Base-by-base conservation (phyloP, 2,797 vertebrate species). In the Philypnodon macrostomus region DNA sequence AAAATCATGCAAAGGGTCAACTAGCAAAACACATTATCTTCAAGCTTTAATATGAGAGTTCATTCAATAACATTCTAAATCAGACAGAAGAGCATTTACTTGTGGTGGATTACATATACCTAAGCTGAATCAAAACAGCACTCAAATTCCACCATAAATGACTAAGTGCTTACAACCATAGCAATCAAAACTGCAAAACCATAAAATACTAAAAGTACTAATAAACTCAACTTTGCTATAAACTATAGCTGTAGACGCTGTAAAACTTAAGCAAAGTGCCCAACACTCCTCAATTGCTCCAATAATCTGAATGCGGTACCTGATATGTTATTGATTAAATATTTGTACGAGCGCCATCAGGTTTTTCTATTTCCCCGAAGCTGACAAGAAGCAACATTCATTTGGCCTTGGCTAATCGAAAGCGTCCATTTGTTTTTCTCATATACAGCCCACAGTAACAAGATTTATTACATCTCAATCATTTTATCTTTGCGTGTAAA, bases 401-500 rank as follows among this genome's bases (percentile, higher is more conserved):
- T 67, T 64, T 52, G 33, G 39, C 45, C 29, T 47, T 6, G 15
- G 59, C 18, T 64, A 61, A 69, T 79, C 60, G 59, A 56, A 58
- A 27, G 30, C 49, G 3, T 56, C 45, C 19, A 66, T 73, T 70
- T 67, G 38, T 46, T 76, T 17, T 68, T 10, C 33, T 23, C 34
- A 18, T 40, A 63, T 67, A 47, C 15, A 39, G 37, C 64, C 50
- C 4, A 24, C 50, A 65, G 44, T 68, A 72, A 77, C 48, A 37
- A 15, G 46, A 80, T 75, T 77, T 68, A 77, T 61, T 46, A 23
- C 36, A 30, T 48, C 58, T 75, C 73, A 44, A 58, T 81, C 57
- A 73, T 75, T 83, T 75, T 66, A 78, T 73, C 69, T 69, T 24
- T 59, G 1, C 44, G 64, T 63, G 59, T 64, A 78, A 80, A 74